Conservation (phyloP, 2,888 invertebrate species). For the Ecliptopera silaceata region DNA sequence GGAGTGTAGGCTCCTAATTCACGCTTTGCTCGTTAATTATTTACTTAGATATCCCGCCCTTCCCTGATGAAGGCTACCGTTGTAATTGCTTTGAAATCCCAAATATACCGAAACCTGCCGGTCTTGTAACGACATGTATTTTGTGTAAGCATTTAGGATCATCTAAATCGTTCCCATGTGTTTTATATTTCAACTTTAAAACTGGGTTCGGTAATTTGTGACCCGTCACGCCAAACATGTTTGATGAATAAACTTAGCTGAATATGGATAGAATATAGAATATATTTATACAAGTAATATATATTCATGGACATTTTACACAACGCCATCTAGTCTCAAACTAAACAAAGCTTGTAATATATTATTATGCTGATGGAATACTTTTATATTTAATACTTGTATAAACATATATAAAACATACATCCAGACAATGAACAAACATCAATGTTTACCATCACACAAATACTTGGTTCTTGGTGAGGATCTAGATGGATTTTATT, state of each 20-base stretch:
- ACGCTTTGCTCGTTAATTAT: constrained; percentile 66
- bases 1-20: constrained; percentile 54
- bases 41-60: constrained; percentile 60
- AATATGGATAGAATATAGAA: no score
- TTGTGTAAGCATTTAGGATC: constrained; percentile 28
- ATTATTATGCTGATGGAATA: no score
- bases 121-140: constrained; percentile 30
- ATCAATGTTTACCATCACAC: no score
- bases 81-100: constrained; percentile 62
- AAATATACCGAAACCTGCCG: constrained; percentile 39
- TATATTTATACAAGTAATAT: no score
- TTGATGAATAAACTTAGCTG: background rate
- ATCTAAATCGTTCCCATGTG: constrained; percentile 11
- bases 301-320: no score
- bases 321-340: no score
- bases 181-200: constrained; percentile 11
- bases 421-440: no score
- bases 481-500: no score
- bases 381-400: no score
- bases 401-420: no score
- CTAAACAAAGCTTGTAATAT: no score
- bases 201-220: background rate
- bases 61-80: constrained; percentile 48
- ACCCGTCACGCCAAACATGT: background rate
- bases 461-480: no score